Base-by-base conservation (phyloP, 2,797 vertebrate genomes). In the Lepus townsendii region DNA sequence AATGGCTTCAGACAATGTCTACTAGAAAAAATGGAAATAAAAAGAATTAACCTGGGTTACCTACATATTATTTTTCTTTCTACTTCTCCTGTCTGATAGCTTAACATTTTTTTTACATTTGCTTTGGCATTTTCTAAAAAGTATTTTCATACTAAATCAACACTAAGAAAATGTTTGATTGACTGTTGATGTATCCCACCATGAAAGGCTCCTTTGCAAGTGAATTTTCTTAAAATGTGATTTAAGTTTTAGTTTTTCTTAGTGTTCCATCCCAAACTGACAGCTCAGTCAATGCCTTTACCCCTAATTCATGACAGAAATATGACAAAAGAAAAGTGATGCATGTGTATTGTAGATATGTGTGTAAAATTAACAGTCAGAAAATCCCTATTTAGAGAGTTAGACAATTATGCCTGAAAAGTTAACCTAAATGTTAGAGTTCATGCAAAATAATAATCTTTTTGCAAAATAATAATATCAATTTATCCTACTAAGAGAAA, bases 71-170 rank as follows among this genome's bases (percentile, higher is more conserved):
- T 92, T 54, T 69, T 92, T 47, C 8, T 83, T 66, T 27, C 38
- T 47, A 19, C 1, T n/a, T 68, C 26, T 95, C n/a, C 4, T 69
- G 3, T 80, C 26, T 24, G 68, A 76, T 2, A 57, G 30, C 73
- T 91, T 73, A 88, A 62, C 65, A 83, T 92, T 90, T 92, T 57
- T 82, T 20, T 57, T 63, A 26, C 6, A 68, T 77, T 92, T 84
- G 24, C 22, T 92, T 76, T 84, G 50, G 9, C 7, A 30, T 3
- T 5, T 90, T 90, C 50, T 68, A 94, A 71, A 24, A 92, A 89
- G 79, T 63, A 50, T 54, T 79, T 78, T 65, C 32, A 65, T 62
- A 85, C 4, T 69, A 26, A 86, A n/a, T 82, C 50, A 88, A 91
- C 13, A 73, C 79, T 71, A 93, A 47, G 3, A 66, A 80, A 88